These are phyloP conservation scores for Kuschelorhynchus macadamiae DNA, from an alignment of 2,888 invertebrate species.

Conservation along the genomic window DNA sequence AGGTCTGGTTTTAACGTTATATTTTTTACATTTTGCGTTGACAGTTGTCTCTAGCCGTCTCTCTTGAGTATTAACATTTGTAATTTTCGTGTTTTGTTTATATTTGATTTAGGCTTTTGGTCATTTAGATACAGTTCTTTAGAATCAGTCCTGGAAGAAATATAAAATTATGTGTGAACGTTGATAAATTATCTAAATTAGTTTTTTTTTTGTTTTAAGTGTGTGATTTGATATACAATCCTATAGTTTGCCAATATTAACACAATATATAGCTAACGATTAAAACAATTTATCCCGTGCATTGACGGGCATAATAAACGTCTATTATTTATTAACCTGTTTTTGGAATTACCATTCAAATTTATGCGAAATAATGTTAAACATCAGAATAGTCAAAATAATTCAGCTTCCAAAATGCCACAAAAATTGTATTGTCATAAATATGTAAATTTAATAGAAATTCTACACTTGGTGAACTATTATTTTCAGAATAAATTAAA, in stretches of 20 bases:
- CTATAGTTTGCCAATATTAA: not conserved
- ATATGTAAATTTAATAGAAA: constrained; percentile 49
- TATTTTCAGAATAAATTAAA: constrained; percentile 44
- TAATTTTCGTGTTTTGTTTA: too few species aligned
- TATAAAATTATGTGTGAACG: too few species aligned
- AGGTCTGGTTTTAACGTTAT: too few species aligned
- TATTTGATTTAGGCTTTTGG: too few species aligned
- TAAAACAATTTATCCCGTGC: not conserved
- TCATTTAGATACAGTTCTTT: too few species aligned
- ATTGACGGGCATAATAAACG: constrained; percentile 13
- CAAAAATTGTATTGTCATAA: constrained; percentile 47
- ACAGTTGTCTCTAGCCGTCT: too few species aligned
- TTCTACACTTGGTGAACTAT: constrained; percentile 46
- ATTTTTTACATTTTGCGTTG: too few species aligned
- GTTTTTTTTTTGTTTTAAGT: too few species aligned
- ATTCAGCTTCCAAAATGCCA: constrained; percentile 44
- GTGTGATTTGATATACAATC: too few species aligned
- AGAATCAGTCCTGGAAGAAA: too few species aligned
- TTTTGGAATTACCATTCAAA: constrained; percentile 37
- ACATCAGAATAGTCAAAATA: constrained; percentile 46
- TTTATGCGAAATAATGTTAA: constrained; percentile 47
- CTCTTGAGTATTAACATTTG: too few species aligned
- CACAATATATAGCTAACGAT: not conserved
- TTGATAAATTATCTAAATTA: too few species aligned
- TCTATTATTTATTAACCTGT: constrained; percentile 40